Percentiles rank a stretch among this genome's conserved stretches.
These are phyloP conservation scores for Geotrypetes seraphini DNA, from an alignment of 2,797 vertebrate genomes.

Conservation along the genomic window DNA sequence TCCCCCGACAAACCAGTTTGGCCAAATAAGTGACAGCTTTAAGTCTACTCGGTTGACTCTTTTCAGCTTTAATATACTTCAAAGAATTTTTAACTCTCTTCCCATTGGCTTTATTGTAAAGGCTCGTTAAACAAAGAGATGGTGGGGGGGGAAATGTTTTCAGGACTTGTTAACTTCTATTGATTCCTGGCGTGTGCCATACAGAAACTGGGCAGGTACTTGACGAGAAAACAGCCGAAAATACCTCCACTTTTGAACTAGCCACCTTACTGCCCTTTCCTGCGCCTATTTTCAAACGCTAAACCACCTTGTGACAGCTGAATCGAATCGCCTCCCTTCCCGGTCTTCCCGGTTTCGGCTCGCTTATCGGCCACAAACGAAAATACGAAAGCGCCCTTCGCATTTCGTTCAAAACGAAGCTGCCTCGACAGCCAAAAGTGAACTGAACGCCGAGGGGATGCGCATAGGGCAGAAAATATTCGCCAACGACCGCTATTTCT, in stretches of 20 bases:
- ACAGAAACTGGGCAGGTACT: constrained; percentile 96
- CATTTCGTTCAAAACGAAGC: too few relatives aligned
- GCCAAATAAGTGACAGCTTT: constrained; percentile 94
- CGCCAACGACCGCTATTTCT: too few relatives aligned
- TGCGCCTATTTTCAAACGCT: constrained; percentile 53
- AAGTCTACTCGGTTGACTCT: constrained; percentile 96
- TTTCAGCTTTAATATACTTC: constrained; percentile 86
- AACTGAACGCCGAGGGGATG: too few relatives aligned
- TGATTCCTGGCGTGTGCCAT: constrained; percentile 99
- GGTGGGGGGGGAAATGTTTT: constrained; percentile 91
- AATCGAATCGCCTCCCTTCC: constrained; percentile 21
- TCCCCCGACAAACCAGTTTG: constrained; percentile 83
- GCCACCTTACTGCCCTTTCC: constrained; percentile 62
- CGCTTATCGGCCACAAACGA: constrained; percentile 6
- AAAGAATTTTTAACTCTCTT: constrained; percentile 86
- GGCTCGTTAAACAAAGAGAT: constrained; percentile 82
- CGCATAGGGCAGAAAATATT: too few relatives aligned
- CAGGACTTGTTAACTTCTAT: constrained; percentile 99
- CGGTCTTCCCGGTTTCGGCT: neutral
- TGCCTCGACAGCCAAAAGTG: too few relatives aligned
- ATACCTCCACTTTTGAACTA: constrained; percentile 60
- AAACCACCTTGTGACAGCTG: constrained; percentile 33
- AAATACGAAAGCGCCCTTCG: constrained; percentile 35
- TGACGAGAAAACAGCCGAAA: constrained; percentile 91
- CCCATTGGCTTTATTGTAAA: constrained; percentile 76